These are phyloP conservation scores for Rhynchomys soricoides DNA, from an alignment of 2,113 vertebrate species.

Conservation along the genomic window DNA sequence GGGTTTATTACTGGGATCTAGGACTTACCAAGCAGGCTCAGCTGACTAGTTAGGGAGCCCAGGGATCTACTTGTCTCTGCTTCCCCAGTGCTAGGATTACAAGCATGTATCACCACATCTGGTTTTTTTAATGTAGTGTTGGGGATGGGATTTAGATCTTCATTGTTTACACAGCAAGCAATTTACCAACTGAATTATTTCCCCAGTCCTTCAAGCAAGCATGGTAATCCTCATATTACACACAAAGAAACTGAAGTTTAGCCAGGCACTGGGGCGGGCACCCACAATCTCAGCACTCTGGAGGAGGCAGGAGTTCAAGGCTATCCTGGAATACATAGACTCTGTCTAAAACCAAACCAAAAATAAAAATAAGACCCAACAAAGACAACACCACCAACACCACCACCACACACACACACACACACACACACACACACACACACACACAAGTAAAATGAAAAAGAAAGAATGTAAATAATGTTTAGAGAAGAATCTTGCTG, in stretches of 20 bases:
- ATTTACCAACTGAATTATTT: not conserved
- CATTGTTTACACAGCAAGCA: not conserved
- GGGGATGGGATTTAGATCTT: not conserved
- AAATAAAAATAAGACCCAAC: not conserved
- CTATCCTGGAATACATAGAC: not conserved
- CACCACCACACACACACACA: too few relatives aligned
- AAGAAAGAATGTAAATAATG: not conserved
- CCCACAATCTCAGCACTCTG: not conserved
- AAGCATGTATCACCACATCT: not conserved
- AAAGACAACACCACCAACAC: not conserved
- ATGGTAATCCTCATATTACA: not conserved
- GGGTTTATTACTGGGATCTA: not conserved
- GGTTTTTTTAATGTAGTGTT: too few relatives aligned
- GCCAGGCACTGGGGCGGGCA: not conserved
- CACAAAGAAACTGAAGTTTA: not conserved
- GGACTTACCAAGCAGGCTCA: too few relatives aligned
- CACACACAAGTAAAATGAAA: too few relatives aligned
- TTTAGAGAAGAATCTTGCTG: not conserved
- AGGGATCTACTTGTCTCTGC: not conserved
- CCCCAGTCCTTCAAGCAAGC: not conserved
- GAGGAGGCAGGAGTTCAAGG: not conserved
- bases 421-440: not conserved
- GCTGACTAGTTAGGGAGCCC: not conserved
- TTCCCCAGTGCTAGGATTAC: not conserved
- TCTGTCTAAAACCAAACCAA: not conserved